Evolutionary conservation across 2,888 invertebrate species (phyloP), one percentile per base, ranked within the genome.

Genomic region (Aleiodes alternator): DNA sequence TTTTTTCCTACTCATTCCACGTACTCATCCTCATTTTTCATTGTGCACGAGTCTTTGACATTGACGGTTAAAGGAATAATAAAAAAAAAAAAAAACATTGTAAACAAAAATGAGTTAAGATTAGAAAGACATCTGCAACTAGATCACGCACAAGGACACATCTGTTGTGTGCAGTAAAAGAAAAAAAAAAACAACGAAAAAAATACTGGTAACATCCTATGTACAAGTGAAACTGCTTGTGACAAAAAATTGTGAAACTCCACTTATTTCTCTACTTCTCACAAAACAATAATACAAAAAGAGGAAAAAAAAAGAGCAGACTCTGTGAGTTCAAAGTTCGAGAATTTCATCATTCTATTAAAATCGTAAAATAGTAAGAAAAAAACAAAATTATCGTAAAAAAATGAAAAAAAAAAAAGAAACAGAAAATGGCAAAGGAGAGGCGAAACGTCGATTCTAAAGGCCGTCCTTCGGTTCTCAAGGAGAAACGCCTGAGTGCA

Each of bases 311-410:
- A 61, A 38, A 7, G 4, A 73, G 4, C 48, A 43, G 43, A 38
- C 55, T 70, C 71, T 69, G 68, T 4, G 57, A 73, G 70, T 55
- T 57, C 55, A 16, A 43, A 64, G n/a, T 57, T 48, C 16, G 38
- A 14, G n/a, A 9, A 34, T 61, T 8, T 38, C 38, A 61, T 61
- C 14, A 8, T n/a, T 14, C 14, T 1, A 14, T 14, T 6, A 43
- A 43, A 43, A 7, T 43, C 7, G 3, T 61, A 38, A 14, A 56
- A 16, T 56, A 14, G 11, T 16, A 23, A 3, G 0, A 29, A 29
- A 16, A 56, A 29, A 61, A n/a, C n/a, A n/a, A 14, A 61, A 34
- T 7, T 38, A 5, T n/a, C 14, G 38, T 14, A 12, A 53, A 55
- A 55, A 23, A 23, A 23, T 23, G 23, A 48, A 64, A 75, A 55